Evolutionary conservation across 2,888 invertebrate genomes (phyloP).

Genomic region (Drosophila cracens): DNA sequence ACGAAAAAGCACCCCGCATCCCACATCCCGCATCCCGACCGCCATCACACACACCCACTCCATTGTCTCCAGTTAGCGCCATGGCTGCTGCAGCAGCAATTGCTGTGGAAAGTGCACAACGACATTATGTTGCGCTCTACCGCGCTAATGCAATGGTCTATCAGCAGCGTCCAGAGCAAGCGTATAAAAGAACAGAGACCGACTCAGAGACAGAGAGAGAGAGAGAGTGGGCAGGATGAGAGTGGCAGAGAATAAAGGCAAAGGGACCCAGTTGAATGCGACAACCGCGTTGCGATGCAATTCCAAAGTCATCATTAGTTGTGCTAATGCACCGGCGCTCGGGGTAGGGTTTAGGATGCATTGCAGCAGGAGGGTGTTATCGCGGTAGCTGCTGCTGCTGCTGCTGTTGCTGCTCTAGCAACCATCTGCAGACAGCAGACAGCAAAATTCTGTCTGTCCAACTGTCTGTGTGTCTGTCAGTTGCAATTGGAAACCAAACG

Average conservation of each 20-base stretch:
- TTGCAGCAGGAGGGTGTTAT: conserved; percentile 38
- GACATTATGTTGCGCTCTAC: conserved; percentile 74
- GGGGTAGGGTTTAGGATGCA: conserved; percentile 3
- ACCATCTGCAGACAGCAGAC: conserved; percentile 38
- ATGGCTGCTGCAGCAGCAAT: conserved; percentile 60
- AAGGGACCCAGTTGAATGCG: conserved; percentile 38
- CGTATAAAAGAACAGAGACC: conserved; percentile 34
- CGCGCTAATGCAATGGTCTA: conserved; percentile 75
- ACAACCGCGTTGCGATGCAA: conserved; percentile 56
- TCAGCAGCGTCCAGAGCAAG: conserved; percentile 60
- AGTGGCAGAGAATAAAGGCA: conserved; percentile 16
- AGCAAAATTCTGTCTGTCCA: conserved; percentile 47
- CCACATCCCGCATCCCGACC: background rate
- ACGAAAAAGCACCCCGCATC: conserved; percentile 10
- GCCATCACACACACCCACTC: background rate
- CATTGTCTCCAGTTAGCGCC: conserved; percentile 47
- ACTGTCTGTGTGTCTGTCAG: conserved; percentile 56
- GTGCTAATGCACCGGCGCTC: conserved; percentile 69
- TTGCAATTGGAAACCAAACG: conserved; percentile 70
- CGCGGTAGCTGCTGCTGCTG: conserved; percentile 25
- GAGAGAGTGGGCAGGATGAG: background rate
- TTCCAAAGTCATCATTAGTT: conserved; percentile 70
- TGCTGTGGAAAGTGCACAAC: conserved; percentile 73
- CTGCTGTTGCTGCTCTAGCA: conserved; percentile 40
- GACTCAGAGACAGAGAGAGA: background rate